Evolutionary conservation across 2,888 invertebrate genomes (phyloP).

Genomic region (Orthonevra nobilis): DNA sequence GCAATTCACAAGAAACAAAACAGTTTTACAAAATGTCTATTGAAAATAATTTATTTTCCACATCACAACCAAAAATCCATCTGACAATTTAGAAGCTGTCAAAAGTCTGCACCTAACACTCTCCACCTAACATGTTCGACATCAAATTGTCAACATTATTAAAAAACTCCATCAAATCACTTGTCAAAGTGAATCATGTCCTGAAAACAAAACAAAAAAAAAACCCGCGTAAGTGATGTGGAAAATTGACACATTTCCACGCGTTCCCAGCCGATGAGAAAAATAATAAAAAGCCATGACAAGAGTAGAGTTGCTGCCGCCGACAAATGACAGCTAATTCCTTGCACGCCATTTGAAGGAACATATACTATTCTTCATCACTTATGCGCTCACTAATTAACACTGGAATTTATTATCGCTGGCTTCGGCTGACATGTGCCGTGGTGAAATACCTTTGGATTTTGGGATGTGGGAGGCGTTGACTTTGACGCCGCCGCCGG

Average conservation of each 20-base stretch:
- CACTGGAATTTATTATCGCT: slow-evolving; percentile 54
- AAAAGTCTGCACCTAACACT: slow-evolving; percentile 11
- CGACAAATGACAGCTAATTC: slow-evolving; percentile 70
- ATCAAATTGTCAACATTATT: slow-evolving; percentile 53
- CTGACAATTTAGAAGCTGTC: slow-evolving; percentile 48
- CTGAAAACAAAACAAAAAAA: slow-evolving; percentile 20
- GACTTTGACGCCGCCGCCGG: slow-evolving; percentile 39
- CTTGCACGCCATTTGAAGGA: slow-evolving; percentile 54
- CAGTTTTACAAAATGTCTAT: neutral
- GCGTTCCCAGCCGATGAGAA: neutral
- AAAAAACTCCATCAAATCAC: slow-evolving; percentile 60
- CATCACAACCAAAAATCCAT: slow-evolving; percentile 23
- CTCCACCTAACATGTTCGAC: slow-evolving; percentile 32
- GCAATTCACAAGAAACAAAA: too few relatives aligned
- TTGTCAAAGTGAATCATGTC: slow-evolving; percentile 55
- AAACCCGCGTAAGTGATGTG: slow-evolving; percentile 29
- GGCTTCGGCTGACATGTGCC: slow-evolving; percentile 46
- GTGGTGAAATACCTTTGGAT: slow-evolving; percentile 49
- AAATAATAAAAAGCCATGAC: neutral
- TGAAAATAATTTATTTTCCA: neutral
- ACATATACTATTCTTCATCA: slow-evolving; percentile 11
- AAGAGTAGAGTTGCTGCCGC: slow-evolving; percentile 36
- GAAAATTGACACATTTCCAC: slow-evolving; percentile 38
- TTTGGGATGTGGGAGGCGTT: slow-evolving; percentile 49
- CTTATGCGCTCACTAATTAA: slow-evolving; percentile 55